Evolutionary conservation across 1,140 invertebrate species (phyloP), one percentile per base, ranked within the genome.

Genomic region (Brachionus angularis): DNA sequence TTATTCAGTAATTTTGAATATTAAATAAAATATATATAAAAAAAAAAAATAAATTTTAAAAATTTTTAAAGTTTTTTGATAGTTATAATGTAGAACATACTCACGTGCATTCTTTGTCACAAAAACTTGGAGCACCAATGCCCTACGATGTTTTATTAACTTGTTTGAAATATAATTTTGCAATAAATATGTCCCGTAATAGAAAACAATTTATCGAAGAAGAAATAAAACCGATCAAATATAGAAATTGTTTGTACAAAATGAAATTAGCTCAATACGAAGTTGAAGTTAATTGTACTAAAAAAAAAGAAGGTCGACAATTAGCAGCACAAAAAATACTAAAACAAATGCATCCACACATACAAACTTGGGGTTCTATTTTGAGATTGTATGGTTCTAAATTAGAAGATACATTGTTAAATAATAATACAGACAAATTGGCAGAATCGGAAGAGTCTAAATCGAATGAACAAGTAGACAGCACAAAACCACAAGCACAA

Each of bases 301-400:
- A 96, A 82, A 97, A 97, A 82, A 87, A 91, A 76, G 93, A 94
- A 76, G 94, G 93, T n/a, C 97, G 97, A 80, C 94, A 98, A 78
- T 83, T 90, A 75, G 93, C 93, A 10, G 91, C 93, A 14, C 94
- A 97, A 82, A 87, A 90, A n/a, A 93, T 98, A 74, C 79, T 98
- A 31, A 89, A 88, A 86, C 85, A 86, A 33, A 80, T 95, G 27
- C 93, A 96, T 84, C 91, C 93, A 1, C 91, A 96, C 77, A 90
- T 96, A 39, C 87, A 86, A 10, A 92, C 88, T n/a, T 96, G 93
- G 91, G 93, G 93, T 39, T 93, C 92, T 0, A 83, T 98, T 27
- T 79, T 98, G 5, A 85, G 92, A 8, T 84, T 98, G 21, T 98
- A 98, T 80, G 93, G 93, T 44, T 93, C 91, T 74, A 86, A 89